Conservation (phyloP, 1,140 invertebrate species). For the Sipha flava region DNA sequence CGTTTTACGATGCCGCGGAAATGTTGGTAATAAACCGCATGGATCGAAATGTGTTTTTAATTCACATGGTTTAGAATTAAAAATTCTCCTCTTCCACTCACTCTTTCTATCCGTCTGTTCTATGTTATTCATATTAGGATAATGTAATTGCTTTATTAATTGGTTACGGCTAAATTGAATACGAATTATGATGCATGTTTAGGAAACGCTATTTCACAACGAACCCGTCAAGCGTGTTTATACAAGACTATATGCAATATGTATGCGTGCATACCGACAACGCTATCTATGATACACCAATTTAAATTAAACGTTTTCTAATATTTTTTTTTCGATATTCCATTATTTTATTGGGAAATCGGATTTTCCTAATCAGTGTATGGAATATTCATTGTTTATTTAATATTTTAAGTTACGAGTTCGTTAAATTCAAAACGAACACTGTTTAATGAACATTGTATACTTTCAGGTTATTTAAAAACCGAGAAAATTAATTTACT, state of each 20-base stretch:
- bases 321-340: too few relatives aligned
- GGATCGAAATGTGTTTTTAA: not conserved
- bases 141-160: not conserved
- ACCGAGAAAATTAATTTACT: too few relatives aligned
- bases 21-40: not conserved
- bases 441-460: too few relatives aligned
- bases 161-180: not conserved
- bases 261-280: not conserved
- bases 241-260: too few relatives aligned
- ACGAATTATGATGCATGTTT: not conserved
- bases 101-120: not conserved
- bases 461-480: too few relatives aligned
- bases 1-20: not conserved
- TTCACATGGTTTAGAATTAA: not conserved
- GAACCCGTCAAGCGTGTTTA: not conserved
- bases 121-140: too few relatives aligned
- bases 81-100: not conserved
- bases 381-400: too few relatives aligned
- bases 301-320: not conserved
- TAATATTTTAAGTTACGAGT: too few relatives aligned
- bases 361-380: too few relatives aligned
- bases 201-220: not conserved
- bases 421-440: too few relatives aligned
- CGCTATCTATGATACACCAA: not conserved
- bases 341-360: too few relatives aligned